These are phyloP conservation scores for Cynopterus brachyotis DNA, from an alignment of 2,113 vertebrate genomes.

Conservation along the genomic window DNA sequence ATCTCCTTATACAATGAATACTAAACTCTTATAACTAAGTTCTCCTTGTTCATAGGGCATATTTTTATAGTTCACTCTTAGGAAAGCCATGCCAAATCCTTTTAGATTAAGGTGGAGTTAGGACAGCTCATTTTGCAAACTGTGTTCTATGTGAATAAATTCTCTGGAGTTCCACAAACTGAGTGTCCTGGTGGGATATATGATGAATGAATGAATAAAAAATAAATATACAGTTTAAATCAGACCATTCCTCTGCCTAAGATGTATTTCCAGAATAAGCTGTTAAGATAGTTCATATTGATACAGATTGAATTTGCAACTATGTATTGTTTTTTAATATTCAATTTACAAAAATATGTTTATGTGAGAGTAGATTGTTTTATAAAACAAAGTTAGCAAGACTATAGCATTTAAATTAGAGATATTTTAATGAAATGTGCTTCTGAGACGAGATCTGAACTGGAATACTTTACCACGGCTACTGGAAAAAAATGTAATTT, in stretches of 20 bases:
- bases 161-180: neutral
- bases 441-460: neutral
- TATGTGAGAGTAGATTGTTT: neutral
- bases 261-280: neutral
- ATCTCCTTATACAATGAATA: neutral
- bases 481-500: neutral
- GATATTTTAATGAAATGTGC: neutral
- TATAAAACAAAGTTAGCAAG: neutral
- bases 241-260: neutral
- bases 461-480: neutral
- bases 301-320: neutral
- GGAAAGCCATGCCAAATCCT: neutral
- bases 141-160: neutral
- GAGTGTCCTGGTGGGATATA: neutral
- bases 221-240: neutral
- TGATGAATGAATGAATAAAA: neutral
- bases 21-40: neutral
- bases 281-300: neutral
- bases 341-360: neutral
- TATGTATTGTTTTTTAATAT: neutral
- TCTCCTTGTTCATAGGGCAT: neutral
- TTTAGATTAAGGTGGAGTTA: neutral
- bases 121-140: neutral
- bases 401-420: neutral
- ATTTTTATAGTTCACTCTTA: neutral